Evolutionary conservation across 2,888 invertebrate species (phyloP), one percentile per base, ranked within the genome.

Genomic region (Netelia virgata): DNA sequence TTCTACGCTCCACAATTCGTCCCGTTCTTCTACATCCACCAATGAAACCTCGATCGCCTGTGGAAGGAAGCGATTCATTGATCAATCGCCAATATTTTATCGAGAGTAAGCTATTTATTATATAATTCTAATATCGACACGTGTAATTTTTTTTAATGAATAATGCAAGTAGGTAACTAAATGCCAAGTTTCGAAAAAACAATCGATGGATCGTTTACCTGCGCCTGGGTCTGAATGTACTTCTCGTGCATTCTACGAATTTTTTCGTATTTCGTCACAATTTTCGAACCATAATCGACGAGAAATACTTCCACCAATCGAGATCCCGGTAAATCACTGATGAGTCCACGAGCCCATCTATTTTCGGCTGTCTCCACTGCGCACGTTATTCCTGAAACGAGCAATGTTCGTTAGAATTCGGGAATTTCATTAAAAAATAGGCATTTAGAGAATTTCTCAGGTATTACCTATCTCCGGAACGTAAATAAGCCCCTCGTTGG

Each of bases 261-360:
- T 57, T 93, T 90, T 20, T 93, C 90, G 94, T 95, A 95, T 64
- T 94, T 92, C 69, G 96, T 93, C 0, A 92, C 92, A 76, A 94
- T 93, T 11, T 88, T 90, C 74, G 93, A 93, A 53, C 97, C 97
- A 89, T 93, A 94, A 94, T 97, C 97, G 0, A 96, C 95, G 84
- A 96, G 95, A 86, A 94, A 93, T 41, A 97, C 95, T 64, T 94
- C 93, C 28, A 96, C 95, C 91, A 90, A 94, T 88, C 94, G 93
- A 10, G 92, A 88, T 0, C 94, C 94, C 2, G 94, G 93, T 6
- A 95, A 90, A 55, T 92, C 94, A 2, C 89, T 88, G 36, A 97
- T 94, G 11, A 94, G 89, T 1, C 95, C 96, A 76, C 96, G 97
- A 63, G 90, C 87, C 85, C 92, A 94, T 14, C 72, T 75, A 16